Conservation (phyloP, 2,888 invertebrate species). For the Oscheius sp. region DNA sequence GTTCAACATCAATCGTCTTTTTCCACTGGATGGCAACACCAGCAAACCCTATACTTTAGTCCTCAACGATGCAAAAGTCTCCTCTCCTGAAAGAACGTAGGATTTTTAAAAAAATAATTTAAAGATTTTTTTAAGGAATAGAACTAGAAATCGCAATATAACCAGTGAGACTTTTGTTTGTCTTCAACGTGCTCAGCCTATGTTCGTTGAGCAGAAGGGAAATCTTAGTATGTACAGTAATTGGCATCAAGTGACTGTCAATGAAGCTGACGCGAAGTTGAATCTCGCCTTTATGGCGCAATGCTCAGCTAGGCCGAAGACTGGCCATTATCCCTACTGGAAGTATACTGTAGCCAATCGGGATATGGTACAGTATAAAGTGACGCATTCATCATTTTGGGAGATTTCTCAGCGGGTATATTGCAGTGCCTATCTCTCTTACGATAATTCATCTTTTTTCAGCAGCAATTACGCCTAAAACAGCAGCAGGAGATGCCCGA, state of each 20-base stretch:
- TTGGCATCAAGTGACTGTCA: conserved; percentile 74
- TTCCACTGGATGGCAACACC: conserved; percentile 7
- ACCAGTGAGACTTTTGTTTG: conserved; percentile 82
- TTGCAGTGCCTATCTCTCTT: too few species aligned
- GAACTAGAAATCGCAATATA: conserved; percentile 43
- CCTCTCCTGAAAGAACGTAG: conserved; percentile 16
- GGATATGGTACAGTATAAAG: conserved; percentile 46
- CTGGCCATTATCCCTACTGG: conserved; percentile 43
- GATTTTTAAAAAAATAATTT: not conserved
- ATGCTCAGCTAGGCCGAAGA: conserved; percentile 40
- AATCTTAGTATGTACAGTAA: conserved; percentile 92
- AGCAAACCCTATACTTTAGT: conserved; percentile 38
- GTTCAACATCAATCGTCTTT: not conserved
- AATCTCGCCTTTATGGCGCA: conserved; percentile 55
- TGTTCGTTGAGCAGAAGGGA: conserved; percentile 81
- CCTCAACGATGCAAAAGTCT: conserved; percentile 31
- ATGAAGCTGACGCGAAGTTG: conserved; percentile 51
- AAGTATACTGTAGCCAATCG: conserved; percentile 44
- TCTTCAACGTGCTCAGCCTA: conserved; percentile 90
- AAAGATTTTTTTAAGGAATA: not conserved
- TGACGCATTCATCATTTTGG: conserved; percentile 68
- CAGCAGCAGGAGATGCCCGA: too few species aligned
- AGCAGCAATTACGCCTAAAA: too few species aligned
- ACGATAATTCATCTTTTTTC: too few species aligned
- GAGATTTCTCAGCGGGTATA: conserved; percentile 38